Evolutionary conservation across 2,797 vertebrate genomes (phyloP), one percentile per base, ranked within the genome.

Genomic region (Xiphophorus birchmanni): DNA sequence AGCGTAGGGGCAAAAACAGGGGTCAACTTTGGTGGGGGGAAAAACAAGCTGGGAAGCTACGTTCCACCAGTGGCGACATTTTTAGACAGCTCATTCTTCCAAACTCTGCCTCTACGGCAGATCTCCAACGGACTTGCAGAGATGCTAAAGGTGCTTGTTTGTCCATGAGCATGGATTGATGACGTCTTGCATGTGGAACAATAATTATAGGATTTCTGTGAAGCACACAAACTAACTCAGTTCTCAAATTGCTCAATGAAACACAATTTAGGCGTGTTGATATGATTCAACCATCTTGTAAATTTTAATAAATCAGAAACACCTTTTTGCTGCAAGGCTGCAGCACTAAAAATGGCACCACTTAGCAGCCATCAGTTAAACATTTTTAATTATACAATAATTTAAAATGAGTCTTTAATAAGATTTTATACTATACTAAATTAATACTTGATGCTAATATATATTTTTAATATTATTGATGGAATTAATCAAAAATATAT

Each of bases 31-130:
- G 93, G 94, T 1, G 94, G 96, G 48, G 95, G 96, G 45, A 96
- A 96, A 86, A 97, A 96, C 85, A 97, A 96, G 84, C 89, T 96
- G 0, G 96, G 96, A 23, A 94, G 92, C 42, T 96, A 96, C 77
- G 90, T 95, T 0, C 96, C 96, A 0, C 96, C 96, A 0, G 91
- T 93, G 17, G 95, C 96, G 0, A 92, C 93, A 0, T 95, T 96
- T 60, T 89, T 96, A 73, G 96, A 97, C 4, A 90, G 94, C 9
- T 94, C 94, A 4, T 97, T 96, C 87, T 88, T 96, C 75, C 89
- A 80, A 84, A 96, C 95, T 21, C 89, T 96, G 13, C 95, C 95
- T 2, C 91, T 84, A 2, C 84, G 93, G 0, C 96, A 96, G 78
- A 94, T 96, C 85, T 96, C 96, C 67, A 96, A 96, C 0, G 96